A percentile compares a stretch with the other conserved stretches of the same genome.
Evolutionary conservation across 2,888 invertebrate genomes (phyloP).

Genomic region (Hirudinaria manillensis): DNA sequence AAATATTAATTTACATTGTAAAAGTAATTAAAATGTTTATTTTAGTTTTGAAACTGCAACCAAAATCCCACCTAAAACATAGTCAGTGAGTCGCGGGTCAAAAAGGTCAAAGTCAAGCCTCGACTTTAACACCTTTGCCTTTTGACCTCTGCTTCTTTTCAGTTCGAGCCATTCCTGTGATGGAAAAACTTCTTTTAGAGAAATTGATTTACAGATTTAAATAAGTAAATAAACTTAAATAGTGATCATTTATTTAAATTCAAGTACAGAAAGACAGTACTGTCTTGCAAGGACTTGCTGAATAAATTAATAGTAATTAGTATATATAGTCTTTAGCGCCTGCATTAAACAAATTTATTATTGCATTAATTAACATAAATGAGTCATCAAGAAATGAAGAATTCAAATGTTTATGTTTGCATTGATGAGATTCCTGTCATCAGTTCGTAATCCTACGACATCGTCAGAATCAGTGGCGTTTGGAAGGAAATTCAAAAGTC

Average conservation of each 20-base stretch:
- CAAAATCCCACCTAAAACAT: constrained; percentile 25
- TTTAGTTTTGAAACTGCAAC: too few species aligned
- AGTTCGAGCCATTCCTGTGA: constrained; percentile 32
- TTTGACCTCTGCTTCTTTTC: constrained; percentile 8
- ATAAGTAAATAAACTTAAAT: too few species aligned
- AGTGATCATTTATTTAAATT: too few species aligned
- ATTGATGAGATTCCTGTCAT: constrained; percentile 36
- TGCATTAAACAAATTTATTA: neutral
- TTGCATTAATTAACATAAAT: constrained; percentile 21
- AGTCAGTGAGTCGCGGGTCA: constrained; percentile 26
- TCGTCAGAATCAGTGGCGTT: constrained; percentile 30
- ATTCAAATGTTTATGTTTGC: constrained; percentile 17
- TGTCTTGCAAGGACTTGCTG: too few species aligned
- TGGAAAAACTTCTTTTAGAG: neutral
- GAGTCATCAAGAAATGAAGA: neutral
- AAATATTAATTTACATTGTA: too few species aligned
- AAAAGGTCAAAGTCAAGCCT: constrained; percentile 32
- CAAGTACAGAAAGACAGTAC: too few species aligned
- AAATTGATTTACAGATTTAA: too few species aligned
- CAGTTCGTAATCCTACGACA: constrained; percentile 29
- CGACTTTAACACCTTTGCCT: constrained; percentile 8
- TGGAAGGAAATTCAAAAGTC: constrained; percentile 35
- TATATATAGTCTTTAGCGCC: too few species aligned
- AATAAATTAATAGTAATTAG: too few species aligned
- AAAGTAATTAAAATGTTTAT: too few species aligned